A percentile compares a stretch with the other conserved stretches of the same genome.
phyloP scores from a whole-genome alignment of 1,140 invertebrate genomes.

The Bombyx mandarina region DNA sequence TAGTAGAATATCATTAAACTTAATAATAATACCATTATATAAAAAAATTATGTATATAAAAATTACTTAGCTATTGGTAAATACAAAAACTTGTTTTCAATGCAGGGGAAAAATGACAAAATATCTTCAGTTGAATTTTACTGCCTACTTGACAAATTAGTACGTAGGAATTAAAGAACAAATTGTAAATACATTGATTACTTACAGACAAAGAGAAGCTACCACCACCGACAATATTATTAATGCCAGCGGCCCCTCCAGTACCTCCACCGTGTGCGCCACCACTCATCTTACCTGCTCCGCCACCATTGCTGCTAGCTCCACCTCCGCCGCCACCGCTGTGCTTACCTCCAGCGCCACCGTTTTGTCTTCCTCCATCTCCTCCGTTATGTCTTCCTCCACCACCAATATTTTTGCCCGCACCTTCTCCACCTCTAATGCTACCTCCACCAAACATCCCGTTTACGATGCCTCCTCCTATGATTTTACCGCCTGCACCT shows the following conservation, averaged over 20 bases:
- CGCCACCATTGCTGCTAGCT: conserved; percentile 18
- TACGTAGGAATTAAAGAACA: no score
- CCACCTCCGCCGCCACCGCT: conserved; percentile 13
- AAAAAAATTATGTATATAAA: no score
- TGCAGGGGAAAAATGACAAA: no score
- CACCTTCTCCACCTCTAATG: conserved; percentile 12
- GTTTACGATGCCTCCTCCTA: conserved; percentile 15
- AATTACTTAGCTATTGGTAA: no score
- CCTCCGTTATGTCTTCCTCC: conserved; percentile 11
- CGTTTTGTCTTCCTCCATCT: conserved; percentile 14
- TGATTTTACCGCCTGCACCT: conserved; percentile 5
- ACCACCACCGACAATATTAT: conserved; percentile 32
- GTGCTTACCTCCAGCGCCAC: conserved; percentile 14
- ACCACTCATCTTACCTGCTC: conserved; percentile 17
- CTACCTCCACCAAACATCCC: conserved; percentile 15
- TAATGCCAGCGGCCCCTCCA: conserved; percentile 33
- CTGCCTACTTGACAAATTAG: no score
- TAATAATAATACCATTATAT: no score
- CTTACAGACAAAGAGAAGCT: conserved; percentile 40
- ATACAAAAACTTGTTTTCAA: no score
- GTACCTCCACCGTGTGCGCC: conserved; percentile 15
- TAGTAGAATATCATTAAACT: no score
- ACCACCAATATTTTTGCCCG: conserved; percentile 9
- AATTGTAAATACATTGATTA: background rate
- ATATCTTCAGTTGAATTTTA: no score